Evolutionary conservation across 1,140 invertebrate genomes (phyloP), one percentile per base, ranked within the genome.

Genomic region (Geopemphigus sp.): DNA sequence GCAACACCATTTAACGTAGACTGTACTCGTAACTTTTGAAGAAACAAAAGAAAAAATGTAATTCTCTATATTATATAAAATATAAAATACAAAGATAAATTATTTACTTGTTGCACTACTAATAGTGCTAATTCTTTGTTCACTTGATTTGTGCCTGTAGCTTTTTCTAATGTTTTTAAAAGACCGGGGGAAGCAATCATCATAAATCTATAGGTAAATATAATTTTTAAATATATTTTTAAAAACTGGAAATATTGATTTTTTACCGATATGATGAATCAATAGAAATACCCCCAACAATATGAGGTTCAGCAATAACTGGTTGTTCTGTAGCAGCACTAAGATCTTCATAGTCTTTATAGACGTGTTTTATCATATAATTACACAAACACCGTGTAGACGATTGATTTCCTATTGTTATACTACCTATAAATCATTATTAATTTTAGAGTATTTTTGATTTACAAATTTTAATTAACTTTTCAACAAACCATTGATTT

Each of bases 371-470:
- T 0, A 96, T 90, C 81, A 93, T 86, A 84, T 95, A 95, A 86
- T 96, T 95, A n/a, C 95, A 94, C 26, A 97, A 86, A 83, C 94
- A 96, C 54, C 95, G 85, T 0, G 90, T 95, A 83, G 90, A 92
- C 76, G 89, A 88, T 84, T 92, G 91, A 85, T 92, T 92, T 45
- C 91, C 91, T 59, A 93, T 85, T 6, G n/a, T 78, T 84, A 89
- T 87, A 80, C 86, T 87, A 83, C 88, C 89, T 89, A 81, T 73
- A 82, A 85, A 81, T 15, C 76, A 45, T 59, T 59, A 78, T 76
- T 19, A 26, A 50, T 63, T 45, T 57, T 19, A 45, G 6, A 6
- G 0, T 57, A 76, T 39, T 32, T 1, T 73, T 47, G 17, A 19
- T 26, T 83, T 85, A 90, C 90, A 87, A 84, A 90, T 88, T 84